These are phyloP conservation scores for Etia nguti DNA, from an alignment of 2,113 vertebrate genomes.

Conservation along the genomic window DNA sequence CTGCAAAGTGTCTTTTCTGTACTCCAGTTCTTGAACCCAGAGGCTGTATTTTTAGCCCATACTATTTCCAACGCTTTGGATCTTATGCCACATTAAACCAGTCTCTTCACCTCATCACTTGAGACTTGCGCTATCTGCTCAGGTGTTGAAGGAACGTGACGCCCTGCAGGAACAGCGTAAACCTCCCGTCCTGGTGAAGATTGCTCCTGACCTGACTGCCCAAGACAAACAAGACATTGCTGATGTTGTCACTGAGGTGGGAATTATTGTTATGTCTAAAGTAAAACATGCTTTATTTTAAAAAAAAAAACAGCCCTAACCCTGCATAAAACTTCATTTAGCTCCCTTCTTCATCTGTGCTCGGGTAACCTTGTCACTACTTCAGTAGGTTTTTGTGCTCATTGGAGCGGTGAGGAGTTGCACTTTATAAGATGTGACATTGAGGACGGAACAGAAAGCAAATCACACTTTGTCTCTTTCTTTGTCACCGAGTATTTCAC, in stretches of 20 bases:
- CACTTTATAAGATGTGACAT: not conserved
- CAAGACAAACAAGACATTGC: conserved; percentile 90
- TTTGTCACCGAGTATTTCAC: not conserved
- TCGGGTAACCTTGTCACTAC: not conserved
- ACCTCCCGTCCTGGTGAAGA: conserved; percentile 89
- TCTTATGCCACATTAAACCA: not conserved
- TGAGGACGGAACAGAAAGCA: not conserved
- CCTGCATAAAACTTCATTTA: not conserved
- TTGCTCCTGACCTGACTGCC: conserved; percentile 84
- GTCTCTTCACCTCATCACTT: not conserved
- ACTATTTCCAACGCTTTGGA: not conserved
- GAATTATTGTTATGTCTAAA: not conserved
- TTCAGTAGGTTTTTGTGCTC: not conserved
- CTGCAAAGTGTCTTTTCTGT: not conserved
- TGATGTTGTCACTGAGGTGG: conserved; percentile 82
- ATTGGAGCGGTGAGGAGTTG: not conserved
- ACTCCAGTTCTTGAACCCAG: not conserved
- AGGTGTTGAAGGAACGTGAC: conserved; percentile 87
- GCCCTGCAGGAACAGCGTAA: conserved; percentile 61
- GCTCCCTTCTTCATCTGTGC: not conserved
- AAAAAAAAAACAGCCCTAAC: not conserved
- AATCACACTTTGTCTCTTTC: not conserved
- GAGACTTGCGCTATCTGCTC: not conserved
- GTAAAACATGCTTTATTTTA: not conserved
- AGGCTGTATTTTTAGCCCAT: not conserved